phyloP scores from a whole-genome alignment of 64 coral and sea anemone species.

The Platygyra sinensis region DNA sequence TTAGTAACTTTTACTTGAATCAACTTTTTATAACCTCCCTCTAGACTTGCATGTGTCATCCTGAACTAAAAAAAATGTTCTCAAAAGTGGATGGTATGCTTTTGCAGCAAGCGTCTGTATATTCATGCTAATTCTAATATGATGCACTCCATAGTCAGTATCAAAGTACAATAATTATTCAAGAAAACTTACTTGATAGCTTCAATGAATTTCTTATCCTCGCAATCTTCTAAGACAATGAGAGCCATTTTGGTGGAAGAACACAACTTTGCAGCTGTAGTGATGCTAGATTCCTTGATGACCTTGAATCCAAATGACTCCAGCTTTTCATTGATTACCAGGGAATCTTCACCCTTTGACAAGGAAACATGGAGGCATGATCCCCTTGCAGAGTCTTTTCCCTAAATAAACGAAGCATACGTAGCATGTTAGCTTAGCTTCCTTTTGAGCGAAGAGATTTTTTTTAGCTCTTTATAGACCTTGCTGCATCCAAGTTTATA shows the following conservation, averaged over 20 bases:
- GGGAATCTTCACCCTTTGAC: not conserved
- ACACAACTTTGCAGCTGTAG: conserved; percentile 12
- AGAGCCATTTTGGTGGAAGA: not conserved
- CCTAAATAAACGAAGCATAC: not conserved
- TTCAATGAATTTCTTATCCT: conserved; percentile 11
- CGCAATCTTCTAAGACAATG: conserved; percentile 22
- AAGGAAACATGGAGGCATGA: conserved; percentile 7
- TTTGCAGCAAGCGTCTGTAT: no score
- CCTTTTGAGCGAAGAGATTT: not conserved
- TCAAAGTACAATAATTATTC: no score
- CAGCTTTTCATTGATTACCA: not conserved
- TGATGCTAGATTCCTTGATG: conserved; percentile 12
- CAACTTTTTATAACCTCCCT: no score
- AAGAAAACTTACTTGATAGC: conserved; percentile 22
- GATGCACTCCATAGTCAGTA: no score
- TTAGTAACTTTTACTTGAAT: no score
- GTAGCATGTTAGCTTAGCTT: not conserved
- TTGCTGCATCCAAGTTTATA: not conserved
- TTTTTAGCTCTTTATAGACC: not conserved
- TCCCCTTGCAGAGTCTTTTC: not conserved
- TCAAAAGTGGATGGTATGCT: no score
- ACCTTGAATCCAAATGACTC: conserved; percentile 2
- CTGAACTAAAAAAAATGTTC: no score
- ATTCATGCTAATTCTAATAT: no score
- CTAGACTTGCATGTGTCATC: no score